phyloP scores from a whole-genome alignment of 2,888 invertebrate genomes.

The Ectemnius continuus region DNA sequence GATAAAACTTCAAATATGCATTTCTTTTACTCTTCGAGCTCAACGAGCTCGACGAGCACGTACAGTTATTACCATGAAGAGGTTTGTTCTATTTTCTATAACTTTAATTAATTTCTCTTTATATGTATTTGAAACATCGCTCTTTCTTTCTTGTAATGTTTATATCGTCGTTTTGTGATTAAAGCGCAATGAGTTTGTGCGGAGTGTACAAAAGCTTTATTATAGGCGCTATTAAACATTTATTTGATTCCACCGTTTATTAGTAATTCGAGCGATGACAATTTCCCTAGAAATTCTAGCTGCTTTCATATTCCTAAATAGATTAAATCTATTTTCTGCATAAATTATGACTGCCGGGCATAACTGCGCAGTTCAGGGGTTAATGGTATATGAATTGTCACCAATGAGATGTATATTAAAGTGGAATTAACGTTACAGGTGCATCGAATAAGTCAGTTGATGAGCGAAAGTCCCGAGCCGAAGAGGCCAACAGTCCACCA shows the following conservation, averaged over 20 bases:
- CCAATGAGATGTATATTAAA: too few relatives aligned
- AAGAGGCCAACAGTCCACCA: conserved; percentile 75
- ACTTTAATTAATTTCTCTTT: neutral
- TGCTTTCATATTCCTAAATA: too few relatives aligned
- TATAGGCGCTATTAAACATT: too few relatives aligned
- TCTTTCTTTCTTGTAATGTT: neutral
- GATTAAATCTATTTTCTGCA: neutral
- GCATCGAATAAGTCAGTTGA: conserved; percentile 77
- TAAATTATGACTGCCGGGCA: neutral
- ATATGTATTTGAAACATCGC: neutral
- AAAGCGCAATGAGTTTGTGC: neutral
- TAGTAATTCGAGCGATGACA: too few relatives aligned
- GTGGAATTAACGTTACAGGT: conserved; percentile 60
- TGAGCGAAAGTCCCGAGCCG: conserved; percentile 74
- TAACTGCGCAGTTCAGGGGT: neutral
- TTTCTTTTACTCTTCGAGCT: conserved; percentile 60
- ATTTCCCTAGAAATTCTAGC: too few relatives aligned
- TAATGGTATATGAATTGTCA: too few relatives aligned
- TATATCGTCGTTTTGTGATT: neutral
- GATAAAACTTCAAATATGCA: conserved; percentile 59
- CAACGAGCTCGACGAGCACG: conserved; percentile 43
- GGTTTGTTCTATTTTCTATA: conserved; percentile 47
- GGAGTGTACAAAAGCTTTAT: too few relatives aligned
- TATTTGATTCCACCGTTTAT: too few relatives aligned
- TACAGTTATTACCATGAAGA: conserved; percentile 57